These are phyloP conservation scores for Lithosia quadra DNA, from an alignment of 2,888 invertebrate species.

Conservation along the genomic window DNA sequence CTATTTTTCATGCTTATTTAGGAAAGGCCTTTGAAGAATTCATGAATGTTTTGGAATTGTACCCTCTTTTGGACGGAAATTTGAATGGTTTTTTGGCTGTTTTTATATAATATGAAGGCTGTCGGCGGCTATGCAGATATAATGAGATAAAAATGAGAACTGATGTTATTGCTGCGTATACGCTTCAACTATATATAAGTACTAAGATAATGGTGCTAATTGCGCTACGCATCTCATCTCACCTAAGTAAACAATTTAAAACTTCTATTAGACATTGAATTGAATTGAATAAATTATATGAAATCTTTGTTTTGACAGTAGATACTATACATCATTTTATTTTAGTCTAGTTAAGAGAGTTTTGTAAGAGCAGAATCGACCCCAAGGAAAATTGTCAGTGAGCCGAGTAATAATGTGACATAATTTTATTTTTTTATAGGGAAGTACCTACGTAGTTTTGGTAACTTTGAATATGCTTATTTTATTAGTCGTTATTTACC, in stretches of 20 bases:
- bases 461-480: too few relatives aligned
- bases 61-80: background rate
- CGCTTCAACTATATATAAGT: constrained; percentile 18
- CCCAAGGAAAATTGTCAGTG: too few relatives aligned
- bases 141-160: constrained; percentile 24
- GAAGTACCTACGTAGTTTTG: too few relatives aligned
- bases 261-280: too few relatives aligned
- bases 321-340: too few relatives aligned
- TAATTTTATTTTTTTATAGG: too few relatives aligned
- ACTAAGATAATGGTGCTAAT: background rate
- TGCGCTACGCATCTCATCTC: background rate
- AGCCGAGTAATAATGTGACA: too few relatives aligned
- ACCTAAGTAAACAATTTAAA: background rate
- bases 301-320: too few relatives aligned
- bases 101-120: background rate
- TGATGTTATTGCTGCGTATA: constrained; percentile 31
- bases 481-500: too few relatives aligned
- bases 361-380: too few relatives aligned
- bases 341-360: too few relatives aligned
- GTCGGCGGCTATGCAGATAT: constrained; percentile 5
- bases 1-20: constrained; percentile 14
- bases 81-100: background rate
- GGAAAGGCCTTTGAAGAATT: constrained; percentile 1
- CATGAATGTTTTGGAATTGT: constrained; percentile 6
- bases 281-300: too few relatives aligned